Evolutionary conservation across 2,888 invertebrate genomes (phyloP), one percentile per base, ranked within the genome.

Genomic region (Pseudeuparius sepicola): DNA sequence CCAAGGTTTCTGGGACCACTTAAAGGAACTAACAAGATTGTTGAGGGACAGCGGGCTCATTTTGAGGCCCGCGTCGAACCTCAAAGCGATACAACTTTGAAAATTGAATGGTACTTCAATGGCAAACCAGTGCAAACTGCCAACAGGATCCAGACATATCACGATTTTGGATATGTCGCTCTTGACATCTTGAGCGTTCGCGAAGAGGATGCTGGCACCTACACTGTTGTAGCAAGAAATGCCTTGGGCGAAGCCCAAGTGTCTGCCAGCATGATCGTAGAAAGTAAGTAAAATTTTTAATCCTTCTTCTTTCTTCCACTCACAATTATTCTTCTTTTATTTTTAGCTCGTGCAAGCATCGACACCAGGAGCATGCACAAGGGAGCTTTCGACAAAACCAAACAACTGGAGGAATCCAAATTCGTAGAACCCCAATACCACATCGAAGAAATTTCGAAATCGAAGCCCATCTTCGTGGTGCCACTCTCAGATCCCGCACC

Each of bases 91-190:
- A 73, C 90, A 15, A 83, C 84, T 12, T 81, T 97, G 80, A 75
- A 75, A 54, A 81, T 92, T 42, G 94, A 96, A 65, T 98, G 97
- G 97, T 93, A 89, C 59, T 89, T 89, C 54, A 94, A 98, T 63
- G 94, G 92, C 34, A 80, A 85, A 57, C 79, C 88, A 41, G 80
- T 98, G 39, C 83, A 81, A 55, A 77, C 79, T 40, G 89, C 89
- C 20, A 88, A 84, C 55, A 78, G 96, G 48, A 96, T 90, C 55
- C 90, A 90, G 63, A 89, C 87, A 5, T 87, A 88, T 57, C 84
- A 93, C 52, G 94, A 97, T 62, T 96, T 97, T 64, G 96, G 96
- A 39, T 94, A 93, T 57, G 93, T 96, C 12, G 90, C 94, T 18
- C 71, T 98, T 45, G 96, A 97, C 54, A 90, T 97, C 50, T 69